Conservation (phyloP, 2,888 invertebrate species). For the Drosophila falleni region DNA sequence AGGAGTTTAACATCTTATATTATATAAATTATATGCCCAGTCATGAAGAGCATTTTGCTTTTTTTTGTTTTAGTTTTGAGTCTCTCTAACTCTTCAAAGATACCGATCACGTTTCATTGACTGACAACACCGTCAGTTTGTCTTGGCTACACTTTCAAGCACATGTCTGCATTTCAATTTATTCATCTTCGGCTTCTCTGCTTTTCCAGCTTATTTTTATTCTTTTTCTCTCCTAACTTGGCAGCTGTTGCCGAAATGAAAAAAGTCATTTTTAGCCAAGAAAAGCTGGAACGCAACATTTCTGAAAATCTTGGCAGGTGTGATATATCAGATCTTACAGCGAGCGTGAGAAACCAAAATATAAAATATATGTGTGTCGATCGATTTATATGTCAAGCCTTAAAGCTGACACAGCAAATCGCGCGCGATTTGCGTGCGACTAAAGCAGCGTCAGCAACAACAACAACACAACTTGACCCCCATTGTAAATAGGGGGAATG, state of each 20-base stretch:
- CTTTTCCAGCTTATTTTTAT: constrained; percentile 3
- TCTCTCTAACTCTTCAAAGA: constrained; percentile 17
- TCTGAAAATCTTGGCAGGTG: constrained; percentile 56
- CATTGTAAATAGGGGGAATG: constrained; percentile 16
- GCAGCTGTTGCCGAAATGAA: constrained; percentile 43
- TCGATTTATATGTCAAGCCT: constrained; percentile 59
- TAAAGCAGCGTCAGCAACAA: constrained; percentile 27
- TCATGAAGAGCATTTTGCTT: neutral
- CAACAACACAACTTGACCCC: constrained; percentile 30
- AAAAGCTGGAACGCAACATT: constrained; percentile 58
- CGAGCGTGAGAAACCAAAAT: constrained; percentile 32
- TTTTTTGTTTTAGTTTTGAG: neutral
- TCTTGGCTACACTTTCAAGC: constrained; percentile 60
- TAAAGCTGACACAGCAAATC: constrained; percentile 26
- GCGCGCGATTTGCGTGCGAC: constrained; percentile 33
- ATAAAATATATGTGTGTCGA: constrained; percentile 35
- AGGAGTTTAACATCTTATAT: no score
- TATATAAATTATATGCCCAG: neutral
- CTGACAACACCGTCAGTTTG: constrained; percentile 62
- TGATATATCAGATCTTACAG: constrained; percentile 42
- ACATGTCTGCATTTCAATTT: constrained; percentile 43
- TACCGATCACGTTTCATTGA: constrained; percentile 20
- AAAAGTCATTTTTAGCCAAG: constrained; percentile 34
- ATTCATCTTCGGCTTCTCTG: neutral
- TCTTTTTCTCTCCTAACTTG: constrained; percentile 27